Percentiles rank a stretch among this genome's conserved stretches.
Conservation (phyloP, 2,888 invertebrate genomes). For the Julus scandinavius region DNA sequence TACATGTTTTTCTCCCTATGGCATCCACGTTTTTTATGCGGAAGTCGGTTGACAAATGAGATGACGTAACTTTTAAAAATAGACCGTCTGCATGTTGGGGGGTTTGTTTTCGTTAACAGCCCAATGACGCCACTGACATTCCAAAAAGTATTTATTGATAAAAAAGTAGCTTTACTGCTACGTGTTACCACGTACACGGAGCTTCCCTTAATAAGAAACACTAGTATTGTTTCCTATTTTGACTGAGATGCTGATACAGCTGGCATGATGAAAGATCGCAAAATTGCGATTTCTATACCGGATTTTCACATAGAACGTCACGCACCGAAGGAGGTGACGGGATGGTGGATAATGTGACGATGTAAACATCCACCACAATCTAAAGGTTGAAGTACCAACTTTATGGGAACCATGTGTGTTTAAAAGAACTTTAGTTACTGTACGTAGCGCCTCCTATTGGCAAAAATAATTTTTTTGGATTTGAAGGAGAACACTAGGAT, state of each 20-base stretch:
- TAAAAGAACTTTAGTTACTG: no score
- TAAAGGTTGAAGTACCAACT: background rate
- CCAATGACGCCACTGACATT: slow-evolving; percentile 23
- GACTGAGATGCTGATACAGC: background rate
- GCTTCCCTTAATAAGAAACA: background rate
- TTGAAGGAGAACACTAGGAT: no score
- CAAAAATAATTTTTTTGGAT: no score
- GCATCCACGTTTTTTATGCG: background rate
- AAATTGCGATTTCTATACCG: background rate
- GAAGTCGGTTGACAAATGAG: background rate
- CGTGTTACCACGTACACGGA: background rate
- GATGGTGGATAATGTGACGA: background rate
- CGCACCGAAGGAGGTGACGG: no score
- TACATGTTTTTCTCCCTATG: background rate
- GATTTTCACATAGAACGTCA: background rate
- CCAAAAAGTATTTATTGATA: slow-evolving; percentile 5
- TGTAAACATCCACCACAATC: background rate
- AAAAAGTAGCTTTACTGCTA: background rate
- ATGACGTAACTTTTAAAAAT: background rate
- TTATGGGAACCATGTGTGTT: background rate
- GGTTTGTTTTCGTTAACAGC: slow-evolving; percentile 18
- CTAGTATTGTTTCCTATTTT: slow-evolving; percentile 5
- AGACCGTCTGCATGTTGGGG: background rate
- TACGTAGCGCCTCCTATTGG: no score
- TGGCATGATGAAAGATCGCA: background rate